Evolutionary conservation across 2,888 invertebrate genomes (phyloP).

Genomic region (Bombyx huttoni): DNA sequence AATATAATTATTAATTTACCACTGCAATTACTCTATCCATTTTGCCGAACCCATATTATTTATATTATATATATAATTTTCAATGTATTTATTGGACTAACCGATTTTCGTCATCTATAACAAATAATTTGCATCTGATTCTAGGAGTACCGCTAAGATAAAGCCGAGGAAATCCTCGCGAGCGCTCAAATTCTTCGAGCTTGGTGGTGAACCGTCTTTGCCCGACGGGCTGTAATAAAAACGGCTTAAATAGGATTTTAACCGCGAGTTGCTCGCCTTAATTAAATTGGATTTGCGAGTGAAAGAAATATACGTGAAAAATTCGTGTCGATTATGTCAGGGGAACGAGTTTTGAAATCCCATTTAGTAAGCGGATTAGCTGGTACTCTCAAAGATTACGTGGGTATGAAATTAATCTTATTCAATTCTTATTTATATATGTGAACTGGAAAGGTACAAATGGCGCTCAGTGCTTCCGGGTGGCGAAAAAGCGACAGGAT

Average conservation of each 20-base stretch:
- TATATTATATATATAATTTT: too few relatives aligned
- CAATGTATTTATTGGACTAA: conserved; percentile 3
- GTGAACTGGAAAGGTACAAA: conserved; percentile 8
- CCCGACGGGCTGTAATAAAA: conserved; percentile 70
- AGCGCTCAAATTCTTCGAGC: conserved; percentile 64
- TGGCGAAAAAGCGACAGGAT: conserved; percentile 36
- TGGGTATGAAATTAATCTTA: conserved; percentile 22
- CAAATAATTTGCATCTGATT: conserved; percentile 58
- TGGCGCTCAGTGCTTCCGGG: conserved; percentile 14
- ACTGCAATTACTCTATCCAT: too few relatives aligned
- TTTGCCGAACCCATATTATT: too few relatives aligned
- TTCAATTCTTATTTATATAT: conserved; percentile 17
- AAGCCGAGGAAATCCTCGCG: conserved; percentile 57
- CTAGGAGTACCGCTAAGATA: conserved; percentile 48
- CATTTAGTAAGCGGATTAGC: conserved; percentile 51
- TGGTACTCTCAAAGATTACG: conserved; percentile 36
- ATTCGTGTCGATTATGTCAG: conserved; percentile 67
- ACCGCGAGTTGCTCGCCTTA: conserved; percentile 70
- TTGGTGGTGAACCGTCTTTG: conserved; percentile 63
- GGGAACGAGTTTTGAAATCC: conserved; percentile 55
- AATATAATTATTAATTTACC: too few relatives aligned
- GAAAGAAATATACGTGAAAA: conserved; percentile 70
- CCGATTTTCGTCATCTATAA: conserved; percentile 19
- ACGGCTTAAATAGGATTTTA: conserved; percentile 72
- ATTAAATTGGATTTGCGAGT: conserved; percentile 72